Evolutionary conservation across 2,797 vertebrate genomes (phyloP).

Genomic region (Myotis planiceps): DNA sequence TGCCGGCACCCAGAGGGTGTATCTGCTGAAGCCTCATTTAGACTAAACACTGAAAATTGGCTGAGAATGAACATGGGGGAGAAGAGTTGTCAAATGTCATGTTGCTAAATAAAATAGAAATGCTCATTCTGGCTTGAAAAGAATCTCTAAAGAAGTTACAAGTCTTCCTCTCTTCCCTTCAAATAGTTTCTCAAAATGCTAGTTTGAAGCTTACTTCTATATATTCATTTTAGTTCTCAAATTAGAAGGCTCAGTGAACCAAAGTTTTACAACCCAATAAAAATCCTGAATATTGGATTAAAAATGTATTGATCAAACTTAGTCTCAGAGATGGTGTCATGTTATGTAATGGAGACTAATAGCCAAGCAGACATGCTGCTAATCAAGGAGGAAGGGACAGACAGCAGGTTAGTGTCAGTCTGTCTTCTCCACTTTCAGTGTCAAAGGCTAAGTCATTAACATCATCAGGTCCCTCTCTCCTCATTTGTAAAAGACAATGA

Average conservation of each 20-base stretch:
- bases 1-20: neutral
- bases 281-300: neutral
- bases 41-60: neutral
- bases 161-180: neutral
- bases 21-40: neutral
- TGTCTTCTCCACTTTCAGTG: neutral
- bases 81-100: neutral
- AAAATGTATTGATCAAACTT: neutral
- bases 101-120: neutral
- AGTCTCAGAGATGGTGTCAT: neutral
- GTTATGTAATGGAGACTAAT: neutral
- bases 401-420: neutral
- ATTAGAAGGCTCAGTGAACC: neutral
- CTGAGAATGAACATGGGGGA: neutral
- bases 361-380: neutral
- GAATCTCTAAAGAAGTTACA: neutral
- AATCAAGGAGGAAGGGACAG: neutral
- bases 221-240: neutral
- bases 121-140: neutral
- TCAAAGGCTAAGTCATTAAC: neutral
- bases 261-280: neutral
- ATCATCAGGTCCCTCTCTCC: neutral
- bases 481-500: neutral
- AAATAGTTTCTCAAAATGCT: neutral
- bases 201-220: neutral